Percentiles rank a stretch among this genome's conserved stretches.
These are phyloP conservation scores for Pangasius larnaudii DNA, from an alignment of 2,797 vertebrate species.

Conservation along the genomic window DNA sequence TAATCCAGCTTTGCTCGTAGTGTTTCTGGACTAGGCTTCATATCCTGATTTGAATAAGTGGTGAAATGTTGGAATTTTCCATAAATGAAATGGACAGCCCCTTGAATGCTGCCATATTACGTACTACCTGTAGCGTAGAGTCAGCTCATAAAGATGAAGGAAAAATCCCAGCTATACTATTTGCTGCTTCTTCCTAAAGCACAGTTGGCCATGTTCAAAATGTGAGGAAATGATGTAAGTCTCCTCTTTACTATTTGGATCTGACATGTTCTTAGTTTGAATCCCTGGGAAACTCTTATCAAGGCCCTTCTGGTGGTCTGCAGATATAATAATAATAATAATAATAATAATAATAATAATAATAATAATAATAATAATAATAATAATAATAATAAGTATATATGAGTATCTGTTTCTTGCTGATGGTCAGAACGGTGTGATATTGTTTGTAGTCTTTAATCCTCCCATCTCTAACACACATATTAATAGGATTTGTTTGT, in stretches of 20 bases:
- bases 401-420: neutral
- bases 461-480: neutral
- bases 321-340: neutral
- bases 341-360: neutral
- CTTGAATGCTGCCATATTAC: neutral
- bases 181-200: neutral
- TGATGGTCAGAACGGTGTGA: neutral
- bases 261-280: neutral
- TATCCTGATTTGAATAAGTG: neutral
- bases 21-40: neutral
- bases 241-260: neutral
- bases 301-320: neutral
- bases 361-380: neutral
- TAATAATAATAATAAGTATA: neutral
- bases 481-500: slow-evolving; percentile 32
- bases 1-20: neutral
- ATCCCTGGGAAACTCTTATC: neutral
- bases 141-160: neutral
- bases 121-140: neutral
- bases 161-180: neutral
- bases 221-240: neutral
- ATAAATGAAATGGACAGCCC: neutral
- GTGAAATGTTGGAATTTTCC: neutral
- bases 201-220: neutral
- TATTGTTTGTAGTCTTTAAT: neutral